A percentile compares a stretch with the other conserved stretches of the same genome.
These are phyloP conservation scores for Euphysa ruthae DNA, from an alignment of 30 jellyfish, hydroid and myxozoan genomes.

Conservation along the genomic window DNA sequence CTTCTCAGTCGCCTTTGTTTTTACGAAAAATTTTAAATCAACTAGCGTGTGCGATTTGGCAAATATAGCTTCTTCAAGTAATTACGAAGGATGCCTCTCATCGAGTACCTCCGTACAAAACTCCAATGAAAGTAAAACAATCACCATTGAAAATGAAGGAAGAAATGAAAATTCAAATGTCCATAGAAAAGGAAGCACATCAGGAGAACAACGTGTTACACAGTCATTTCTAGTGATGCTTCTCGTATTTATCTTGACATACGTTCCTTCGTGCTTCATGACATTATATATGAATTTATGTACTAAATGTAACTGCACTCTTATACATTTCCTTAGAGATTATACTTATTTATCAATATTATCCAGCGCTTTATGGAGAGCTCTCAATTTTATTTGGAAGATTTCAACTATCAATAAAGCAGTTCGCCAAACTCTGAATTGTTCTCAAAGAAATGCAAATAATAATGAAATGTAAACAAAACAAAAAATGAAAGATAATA, in stretches of 20 bases:
- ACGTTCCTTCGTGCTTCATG: neutral
- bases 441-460: no score
- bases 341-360: neutral
- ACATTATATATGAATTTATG: conserved; percentile 5
- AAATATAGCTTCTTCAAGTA: neutral
- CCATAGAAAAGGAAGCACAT: no score
- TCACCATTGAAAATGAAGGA: no score
- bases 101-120: no score
- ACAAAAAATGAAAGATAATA: no score
- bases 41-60: neutral
- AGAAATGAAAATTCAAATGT: no score
- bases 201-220: conserved; percentile 11
- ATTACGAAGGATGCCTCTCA: no score
- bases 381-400: conserved; percentile 2
- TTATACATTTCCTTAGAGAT: conserved; percentile 6
- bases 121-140: neutral
- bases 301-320: neutral
- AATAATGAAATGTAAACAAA: no score
- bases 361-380: conserved; percentile 21
- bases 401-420: neutral
- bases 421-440: no score
- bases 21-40: neutral
- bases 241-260: neutral
- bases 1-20: neutral
- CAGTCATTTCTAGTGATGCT: conserved; percentile 7